phyloP scores from a whole-genome alignment of 2,113 vertebrate species.

The Nycticryphes semicollaris region DNA sequence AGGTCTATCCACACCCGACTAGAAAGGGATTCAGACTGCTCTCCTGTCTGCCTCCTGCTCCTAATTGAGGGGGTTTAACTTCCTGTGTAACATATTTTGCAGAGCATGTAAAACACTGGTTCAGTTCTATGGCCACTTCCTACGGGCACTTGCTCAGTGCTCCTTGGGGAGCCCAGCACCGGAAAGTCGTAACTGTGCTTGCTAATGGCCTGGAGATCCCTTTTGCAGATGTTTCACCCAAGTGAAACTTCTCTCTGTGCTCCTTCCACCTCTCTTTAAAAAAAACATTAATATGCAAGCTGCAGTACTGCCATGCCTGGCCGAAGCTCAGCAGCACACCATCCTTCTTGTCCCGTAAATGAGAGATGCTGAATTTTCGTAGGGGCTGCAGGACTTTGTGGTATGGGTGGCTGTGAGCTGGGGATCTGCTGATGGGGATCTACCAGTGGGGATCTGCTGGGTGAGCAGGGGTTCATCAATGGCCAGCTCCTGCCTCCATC shows the following conservation, averaged over 20 bases:
- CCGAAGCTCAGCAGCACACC: rapidly evolving
- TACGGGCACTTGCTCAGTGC: not conserved
- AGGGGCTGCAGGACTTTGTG: not conserved
- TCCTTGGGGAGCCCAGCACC: constrained; percentile 1
- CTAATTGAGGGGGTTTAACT: not conserved
- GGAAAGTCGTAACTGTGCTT: not conserved
- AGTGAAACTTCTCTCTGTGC: not conserved
- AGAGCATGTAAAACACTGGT: not conserved
- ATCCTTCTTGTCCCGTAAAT: rapidly evolving
- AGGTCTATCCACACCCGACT: not conserved
- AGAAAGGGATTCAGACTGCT: not conserved
- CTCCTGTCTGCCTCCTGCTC: not conserved
- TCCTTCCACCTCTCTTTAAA: not conserved
- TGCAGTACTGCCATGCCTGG: not conserved
- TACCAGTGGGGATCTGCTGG: no score
- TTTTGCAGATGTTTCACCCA: constrained; percentile 55
- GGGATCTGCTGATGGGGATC: not conserved
- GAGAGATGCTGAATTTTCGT: not conserved
- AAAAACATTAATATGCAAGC: not conserved
- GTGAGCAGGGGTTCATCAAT: not conserved
- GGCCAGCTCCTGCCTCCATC: not conserved
- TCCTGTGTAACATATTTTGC: constrained; percentile 27
- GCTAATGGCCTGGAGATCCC: constrained; percentile 31
- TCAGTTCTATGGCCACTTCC: not conserved
- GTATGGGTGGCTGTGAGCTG: not conserved